Evolutionary conservation across 2,113 vertebrate genomes (phyloP), one percentile per base, ranked within the genome.

Genomic region (Procavia capensis): DNA sequence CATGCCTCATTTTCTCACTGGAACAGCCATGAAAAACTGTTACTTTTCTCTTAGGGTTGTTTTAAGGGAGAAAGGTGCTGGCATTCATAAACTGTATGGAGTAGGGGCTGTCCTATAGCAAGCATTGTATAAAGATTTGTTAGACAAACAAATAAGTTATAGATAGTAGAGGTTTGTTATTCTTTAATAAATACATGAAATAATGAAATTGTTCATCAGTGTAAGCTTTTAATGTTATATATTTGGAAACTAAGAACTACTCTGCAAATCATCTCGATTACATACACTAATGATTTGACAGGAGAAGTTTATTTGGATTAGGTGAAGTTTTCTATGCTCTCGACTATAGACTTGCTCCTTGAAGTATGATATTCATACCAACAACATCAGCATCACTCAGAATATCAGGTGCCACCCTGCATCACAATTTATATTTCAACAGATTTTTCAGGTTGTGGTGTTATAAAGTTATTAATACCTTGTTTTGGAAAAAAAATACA

Each of bases 121-220:
- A 29, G 20, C 2, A n/a, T 89, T 72, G 76, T 66, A 39, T 19
- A 76, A 84, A 2, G 19, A 87, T 93, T 96, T 94, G 50, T 88
- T 79, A 85, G 59, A 90, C 89, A 61, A 81, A 93, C 36, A 22
- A 82, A 39, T 90, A 31, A 88, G 70, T 54, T 81, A 87, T 88
- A 57, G 39, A 84, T 2, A 8, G 27, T 68, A 88, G 39, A 88
- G 1, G 17, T 83, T 87, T 93, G 75, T 9, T 79, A 31, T 19
- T 93, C 5, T 78, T 45, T 41, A 75, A 57, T 47, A 94, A 82
- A 75, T 25, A 22, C 9, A 83, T 61, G 24, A 9, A 61, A 47
- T 76, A 93, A 94, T 68, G 36, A 81, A 94, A 85, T 19, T 63
- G 25, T 66, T 84, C 24, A 82, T 50, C 17, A 81, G 39, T 68